Base-by-base conservation (phyloP, 2,888 invertebrate genomes). In the Sinotaia quadrata region DNA sequence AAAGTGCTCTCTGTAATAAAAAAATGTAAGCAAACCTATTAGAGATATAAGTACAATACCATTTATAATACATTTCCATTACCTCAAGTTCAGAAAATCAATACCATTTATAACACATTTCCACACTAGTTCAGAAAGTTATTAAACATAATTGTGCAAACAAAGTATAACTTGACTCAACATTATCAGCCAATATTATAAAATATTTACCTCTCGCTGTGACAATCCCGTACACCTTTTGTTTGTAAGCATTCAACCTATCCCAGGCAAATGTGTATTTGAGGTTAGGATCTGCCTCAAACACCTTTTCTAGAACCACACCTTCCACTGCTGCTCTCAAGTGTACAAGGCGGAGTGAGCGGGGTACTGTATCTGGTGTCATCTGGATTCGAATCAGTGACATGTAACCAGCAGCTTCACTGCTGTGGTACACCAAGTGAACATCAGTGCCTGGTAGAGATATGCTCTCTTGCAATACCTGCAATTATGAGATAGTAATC, bases 221-320 rank as follows among this genome's bases (percentile, higher is more conserved):
- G 0, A 97, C 96, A 0, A 98, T 95, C 15, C 99, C 98, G 83
- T 97, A 98, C 8, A 98, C 98, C 90, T 96, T 97, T 89, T 98
- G 97, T 85, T 95, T 94, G 89, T 98, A 99, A 51, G 97, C 97
- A 88, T 99, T 98, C 74, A 96, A 91, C 88, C 97, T 95, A 88
- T 97, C 97, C 99, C 99, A 99, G 2, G 97, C 95, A 87, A 97
- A 99, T 10, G 95, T 96, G 88, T 97, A 97, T 62, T 94, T 95
- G 70, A 99, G 90, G 87, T 96, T 95, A 0, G 97, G 95, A 88
- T 97, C 97, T 0, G 98, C 97, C 89, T 98, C 98, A 88, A 98
- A 97, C 0, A 94, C 93, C 88, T 94, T 94, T 18, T 95, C 94
- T 88, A 96, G 94, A 18, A 96, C 90, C 1, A 95, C 95, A 5